phyloP scores from a whole-genome alignment of 2,888 invertebrate genomes.

The Alviniconcha strummeri region DNA sequence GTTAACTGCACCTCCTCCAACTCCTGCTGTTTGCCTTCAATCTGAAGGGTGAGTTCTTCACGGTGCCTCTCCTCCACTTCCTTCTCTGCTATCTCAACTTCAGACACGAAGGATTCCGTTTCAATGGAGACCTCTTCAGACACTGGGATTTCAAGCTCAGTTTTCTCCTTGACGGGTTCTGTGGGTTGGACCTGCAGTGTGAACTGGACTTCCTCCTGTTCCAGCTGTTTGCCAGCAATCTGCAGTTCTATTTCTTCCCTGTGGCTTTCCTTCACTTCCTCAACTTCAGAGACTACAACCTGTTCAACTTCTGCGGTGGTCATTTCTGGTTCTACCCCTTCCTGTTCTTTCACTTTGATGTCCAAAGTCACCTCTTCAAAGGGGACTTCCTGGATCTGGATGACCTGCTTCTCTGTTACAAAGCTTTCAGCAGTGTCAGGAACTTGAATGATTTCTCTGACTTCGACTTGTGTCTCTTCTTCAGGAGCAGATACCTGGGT shows the following conservation, averaged over 20 bases:
- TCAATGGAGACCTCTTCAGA: conserved; percentile 32
- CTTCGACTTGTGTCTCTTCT: conserved; percentile 39
- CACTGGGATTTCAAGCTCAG: conserved; percentile 33
- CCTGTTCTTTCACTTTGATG: conserved; percentile 39
- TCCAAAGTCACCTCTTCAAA: conserved; percentile 40
- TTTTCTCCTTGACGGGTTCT: conserved; percentile 24
- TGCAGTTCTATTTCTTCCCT: conserved; percentile 58
- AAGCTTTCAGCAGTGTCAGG: conserved; percentile 43
- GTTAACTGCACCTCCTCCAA: conserved; percentile 45
- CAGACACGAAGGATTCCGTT: conserved; percentile 43
- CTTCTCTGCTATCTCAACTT: conserved; percentile 36
- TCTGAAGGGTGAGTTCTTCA: conserved; percentile 56
- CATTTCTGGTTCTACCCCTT: conserved; percentile 35
- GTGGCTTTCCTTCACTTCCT: conserved; percentile 35
- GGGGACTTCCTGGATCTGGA: conserved; percentile 34
- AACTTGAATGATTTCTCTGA: conserved; percentile 45
- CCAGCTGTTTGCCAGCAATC: conserved; percentile 46
- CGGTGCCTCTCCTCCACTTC: conserved; percentile 42
- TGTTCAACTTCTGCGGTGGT: conserved; percentile 30
- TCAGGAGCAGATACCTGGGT: conserved; percentile 32
- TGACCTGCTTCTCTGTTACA: conserved; percentile 33
- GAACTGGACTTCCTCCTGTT: conserved; percentile 58
- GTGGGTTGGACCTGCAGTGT: conserved; percentile 49
- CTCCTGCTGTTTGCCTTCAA: conserved; percentile 46
- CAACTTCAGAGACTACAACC: conserved; percentile 29